Base-by-base conservation (phyloP, 1,140 invertebrate species). In the Stegodyphus dumicola region DNA sequence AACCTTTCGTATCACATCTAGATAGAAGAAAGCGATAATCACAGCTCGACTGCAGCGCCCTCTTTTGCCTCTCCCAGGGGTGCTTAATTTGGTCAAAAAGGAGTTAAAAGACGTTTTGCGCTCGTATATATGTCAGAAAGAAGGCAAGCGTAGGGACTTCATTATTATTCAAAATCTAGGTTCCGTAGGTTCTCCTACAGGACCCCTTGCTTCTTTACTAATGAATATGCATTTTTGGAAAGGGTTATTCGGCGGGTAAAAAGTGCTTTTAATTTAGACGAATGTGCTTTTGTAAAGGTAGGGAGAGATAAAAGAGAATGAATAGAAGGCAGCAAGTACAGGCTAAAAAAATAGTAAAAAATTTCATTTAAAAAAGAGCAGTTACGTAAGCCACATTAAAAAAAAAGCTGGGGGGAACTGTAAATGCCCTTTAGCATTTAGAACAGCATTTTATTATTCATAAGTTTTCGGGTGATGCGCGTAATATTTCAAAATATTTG, bases 141-240 rank as follows among this genome's bases (percentile, higher is more conserved):
- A 49, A 15, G 7, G 10, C 18, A 48, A 18, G 80, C 10, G 52
- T 6, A 71, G 18, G 48, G 51, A 49, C 33, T 52, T 73, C 66
- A 83, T 83, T 83, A 83, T 83, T 83, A 83, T 83, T 83, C 80
- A 83, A 83, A 83, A 65, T 75, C 71, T n/a, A 33, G 52, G 67
- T 48, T 53, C 52, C 52, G 17, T 78, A 69, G 77, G 77, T 33
- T 33, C 33, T 33, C 33, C 33, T 33, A 1, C 33, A 33, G 33
- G 33, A 33, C 66, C 64, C 60, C 60, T 78, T 69, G 65, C 66
- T 33, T 81, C 49, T 51, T 18, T 49, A 17, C 64, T 83, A 83
- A 83, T 83, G 80, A 74, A 83, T 83, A 83, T 83, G 80, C 80
- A 83, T 83, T 65, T 83, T 15, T 56, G 51, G 15, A 75, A 83